These are phyloP conservation scores for Gymnogyps californianus DNA, from an alignment of 2,113 vertebrate species.

Conservation along the genomic window DNA sequence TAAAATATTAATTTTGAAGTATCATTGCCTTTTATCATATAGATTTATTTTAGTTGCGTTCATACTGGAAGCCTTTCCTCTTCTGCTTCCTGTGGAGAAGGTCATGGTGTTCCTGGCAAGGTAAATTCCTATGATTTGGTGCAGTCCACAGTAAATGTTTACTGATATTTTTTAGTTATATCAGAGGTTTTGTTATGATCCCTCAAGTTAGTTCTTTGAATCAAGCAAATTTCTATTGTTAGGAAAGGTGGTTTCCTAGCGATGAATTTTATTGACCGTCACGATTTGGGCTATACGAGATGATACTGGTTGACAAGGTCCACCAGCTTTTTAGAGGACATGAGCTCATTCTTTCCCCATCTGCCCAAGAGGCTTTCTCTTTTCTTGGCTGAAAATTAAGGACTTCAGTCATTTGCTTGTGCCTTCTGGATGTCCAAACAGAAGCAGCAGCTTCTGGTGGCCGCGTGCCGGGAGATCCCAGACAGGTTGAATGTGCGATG, in stretches of 20 bases:
- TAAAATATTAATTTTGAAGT: neutral
- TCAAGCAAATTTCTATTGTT: neutral
- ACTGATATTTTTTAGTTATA: neutral
- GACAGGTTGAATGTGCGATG: neutral
- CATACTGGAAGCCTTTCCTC: neutral
- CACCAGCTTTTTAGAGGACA: neutral
- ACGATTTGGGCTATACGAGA: neutral
- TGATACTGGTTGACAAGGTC: neutral
- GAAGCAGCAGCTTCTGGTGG: neutral
- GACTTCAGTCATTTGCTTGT: neutral
- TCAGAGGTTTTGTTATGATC: neutral
- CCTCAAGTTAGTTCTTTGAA: neutral
- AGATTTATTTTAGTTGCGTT: neutral
- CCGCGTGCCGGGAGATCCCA: fast-evolving
- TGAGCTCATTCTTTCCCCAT: neutral
- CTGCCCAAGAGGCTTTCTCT: neutral
- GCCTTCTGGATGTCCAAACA: constrained; percentile 23
- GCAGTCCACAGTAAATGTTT: neutral
- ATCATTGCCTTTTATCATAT: neutral
- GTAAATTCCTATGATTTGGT: neutral
- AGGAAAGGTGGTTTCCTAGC: neutral
- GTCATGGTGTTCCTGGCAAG: neutral
- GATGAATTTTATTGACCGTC: neutral
- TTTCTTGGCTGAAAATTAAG: neutral
- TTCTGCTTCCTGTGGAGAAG: neutral